Conservation (phyloP, 2,888 invertebrate species). For the Teleogryllus oceanicus region DNA sequence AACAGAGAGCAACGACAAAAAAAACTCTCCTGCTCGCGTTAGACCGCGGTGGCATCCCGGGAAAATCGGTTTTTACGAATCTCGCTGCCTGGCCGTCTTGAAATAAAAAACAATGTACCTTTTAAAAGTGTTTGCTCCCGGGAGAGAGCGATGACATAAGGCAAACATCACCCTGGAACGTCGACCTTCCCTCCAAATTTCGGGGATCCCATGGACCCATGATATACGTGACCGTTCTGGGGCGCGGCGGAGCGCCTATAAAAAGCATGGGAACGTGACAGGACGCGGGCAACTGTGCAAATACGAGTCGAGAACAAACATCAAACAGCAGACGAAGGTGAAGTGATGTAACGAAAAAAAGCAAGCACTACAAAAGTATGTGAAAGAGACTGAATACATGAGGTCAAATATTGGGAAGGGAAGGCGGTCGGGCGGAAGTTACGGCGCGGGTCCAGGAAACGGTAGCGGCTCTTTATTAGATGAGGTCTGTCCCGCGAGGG, state of each 20-base stretch:
- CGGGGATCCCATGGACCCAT: background rate
- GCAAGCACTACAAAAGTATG: background rate
- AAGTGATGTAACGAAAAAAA: constrained; percentile 10
- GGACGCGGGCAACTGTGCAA: background rate
- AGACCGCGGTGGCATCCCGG: background rate
- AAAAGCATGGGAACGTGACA: background rate
- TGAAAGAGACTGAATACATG: background rate
- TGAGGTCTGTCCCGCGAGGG: background rate
- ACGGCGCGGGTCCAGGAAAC: background rate
- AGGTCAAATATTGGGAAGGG: background rate
- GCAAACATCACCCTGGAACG: background rate
- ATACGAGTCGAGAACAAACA: background rate
- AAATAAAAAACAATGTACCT: constrained; percentile 9
- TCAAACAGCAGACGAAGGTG: background rate
- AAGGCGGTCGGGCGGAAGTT: background rate
- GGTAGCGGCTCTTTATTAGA: background rate
- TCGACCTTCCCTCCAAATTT: background rate
- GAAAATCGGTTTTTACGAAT: background rate
- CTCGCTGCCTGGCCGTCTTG: background rate
- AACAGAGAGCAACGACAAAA: too few species aligned
- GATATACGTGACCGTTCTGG: background rate
- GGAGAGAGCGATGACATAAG: constrained; percentile 6
- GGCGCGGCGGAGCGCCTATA: background rate
- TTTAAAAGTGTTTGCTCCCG: constrained; percentile 18
- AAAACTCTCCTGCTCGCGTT: background rate